Percentiles rank a stretch among this genome's conserved stretches.
phyloP scores from a whole-genome alignment of 2,888 invertebrate genomes.

The Axea sp. region DNA sequence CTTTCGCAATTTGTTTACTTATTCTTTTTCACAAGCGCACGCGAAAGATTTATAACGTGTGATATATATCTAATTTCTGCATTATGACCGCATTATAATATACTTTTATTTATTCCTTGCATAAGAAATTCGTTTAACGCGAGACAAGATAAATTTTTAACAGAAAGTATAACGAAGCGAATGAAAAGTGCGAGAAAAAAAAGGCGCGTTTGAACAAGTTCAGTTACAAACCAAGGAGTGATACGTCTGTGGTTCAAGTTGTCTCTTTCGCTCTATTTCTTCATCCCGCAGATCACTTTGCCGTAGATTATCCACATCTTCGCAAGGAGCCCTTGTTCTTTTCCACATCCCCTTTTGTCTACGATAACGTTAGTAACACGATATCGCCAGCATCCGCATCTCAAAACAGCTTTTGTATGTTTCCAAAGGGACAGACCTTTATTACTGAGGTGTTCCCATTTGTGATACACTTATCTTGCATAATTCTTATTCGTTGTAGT shows the following conservation, averaged over 20 bases:
- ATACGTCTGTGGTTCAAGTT: slow-evolving; percentile 53
- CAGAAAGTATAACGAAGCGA: slow-evolving; percentile 21
- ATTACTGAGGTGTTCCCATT: slow-evolving; percentile 68
- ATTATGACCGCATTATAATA: too few relatives aligned
- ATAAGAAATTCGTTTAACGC: background rate
- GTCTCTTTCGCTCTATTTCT: slow-evolving; percentile 53
- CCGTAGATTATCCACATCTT: slow-evolving; percentile 54
- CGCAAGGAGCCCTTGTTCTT: slow-evolving; percentile 55
- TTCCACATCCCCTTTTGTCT: slow-evolving; percentile 67
- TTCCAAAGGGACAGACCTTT: slow-evolving; percentile 54
- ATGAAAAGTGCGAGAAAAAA: slow-evolving; percentile 21
- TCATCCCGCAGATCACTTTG: slow-evolving; percentile 52
- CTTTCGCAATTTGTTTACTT: too few relatives aligned
- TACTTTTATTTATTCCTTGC: too few relatives aligned
- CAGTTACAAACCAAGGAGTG: slow-evolving; percentile 57
- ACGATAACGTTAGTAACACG: slow-evolving; percentile 76
- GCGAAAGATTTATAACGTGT: too few relatives aligned
- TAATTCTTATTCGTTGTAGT: slow-evolving; percentile 38
- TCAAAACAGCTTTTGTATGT: slow-evolving; percentile 73
- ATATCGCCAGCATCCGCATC: slow-evolving; percentile 73
- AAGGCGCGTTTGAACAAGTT: slow-evolving; percentile 28
- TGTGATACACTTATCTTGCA: slow-evolving; percentile 46
- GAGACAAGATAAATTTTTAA: background rate
- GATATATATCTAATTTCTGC: too few relatives aligned
- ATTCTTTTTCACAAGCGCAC: too few relatives aligned